These are phyloP conservation scores for Diplosoma virens DNA, from an alignment of 23 tunicate genomes.

Conservation along the genomic window DNA sequence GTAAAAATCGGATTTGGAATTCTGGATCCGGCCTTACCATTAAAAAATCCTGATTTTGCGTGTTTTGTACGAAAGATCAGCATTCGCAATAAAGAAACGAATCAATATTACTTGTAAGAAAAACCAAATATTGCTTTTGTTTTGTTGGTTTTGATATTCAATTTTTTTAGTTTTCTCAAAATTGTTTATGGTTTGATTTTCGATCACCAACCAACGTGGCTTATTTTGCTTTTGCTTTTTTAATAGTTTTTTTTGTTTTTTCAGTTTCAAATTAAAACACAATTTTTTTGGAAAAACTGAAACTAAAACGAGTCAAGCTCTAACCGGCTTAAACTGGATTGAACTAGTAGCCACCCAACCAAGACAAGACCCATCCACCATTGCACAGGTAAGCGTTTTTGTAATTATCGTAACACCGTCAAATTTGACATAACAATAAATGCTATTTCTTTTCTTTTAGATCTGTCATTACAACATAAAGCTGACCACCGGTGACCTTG, in stretches of 20 bases:
- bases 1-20: constrained; percentile 52
- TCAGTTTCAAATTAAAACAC: constrained; percentile 39
- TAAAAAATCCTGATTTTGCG: background rate
- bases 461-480: constrained; percentile 42
- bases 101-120: constrained; percentile 71
- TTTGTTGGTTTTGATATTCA: background rate
- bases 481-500: constrained; percentile 55
- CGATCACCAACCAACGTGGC: too few species aligned
- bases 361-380: constrained; percentile 52
- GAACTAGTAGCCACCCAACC: constrained; percentile 73
- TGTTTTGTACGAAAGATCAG: constrained; percentile 35
- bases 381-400: constrained; percentile 36
- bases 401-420: too few species aligned
- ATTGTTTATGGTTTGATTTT: too few species aligned
- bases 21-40: constrained; percentile 13
- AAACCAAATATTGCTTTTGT: background rate
- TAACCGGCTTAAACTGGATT: constrained; percentile 85
- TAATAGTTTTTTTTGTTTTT: too few species aligned
- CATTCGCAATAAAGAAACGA: constrained; percentile 32
- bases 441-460: constrained; percentile 17
- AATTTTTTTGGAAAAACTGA: constrained; percentile 4
- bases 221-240: too few species aligned
- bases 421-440: background rate
- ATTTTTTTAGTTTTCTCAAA: too few species aligned
- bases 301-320: background rate